These are phyloP conservation scores for Calameuta filiformis DNA, from an alignment of 2,888 invertebrate species.

Conservation along the genomic window DNA sequence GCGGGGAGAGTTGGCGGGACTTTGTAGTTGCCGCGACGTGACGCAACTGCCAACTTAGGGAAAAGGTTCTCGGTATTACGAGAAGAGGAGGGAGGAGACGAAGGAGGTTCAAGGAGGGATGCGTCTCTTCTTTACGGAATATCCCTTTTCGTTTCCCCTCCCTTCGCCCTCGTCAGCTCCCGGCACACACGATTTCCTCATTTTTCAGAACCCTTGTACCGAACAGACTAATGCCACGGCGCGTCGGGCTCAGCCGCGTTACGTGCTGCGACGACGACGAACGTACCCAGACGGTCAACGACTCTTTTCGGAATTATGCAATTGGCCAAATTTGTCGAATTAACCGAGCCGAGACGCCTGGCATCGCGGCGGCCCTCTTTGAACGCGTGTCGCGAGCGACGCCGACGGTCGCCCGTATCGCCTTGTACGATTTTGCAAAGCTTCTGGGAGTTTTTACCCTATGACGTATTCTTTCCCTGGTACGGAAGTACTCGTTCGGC, in stretches of 20 bases:
- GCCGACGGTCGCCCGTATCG: not conserved
- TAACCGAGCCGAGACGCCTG: slow-evolving; percentile 40
- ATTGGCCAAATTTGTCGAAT: slow-evolving; percentile 64
- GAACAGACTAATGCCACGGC: not conserved
- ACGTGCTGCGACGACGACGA: slow-evolving; percentile 2
- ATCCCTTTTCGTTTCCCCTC: slow-evolving; percentile 26
- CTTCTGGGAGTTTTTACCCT: no score
- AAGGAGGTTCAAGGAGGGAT: slow-evolving; percentile 17
- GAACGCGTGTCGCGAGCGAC: not conserved
- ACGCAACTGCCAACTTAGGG: slow-evolving; percentile 61
- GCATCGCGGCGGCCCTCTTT: slow-evolving; percentile 11
- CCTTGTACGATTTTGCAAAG: no score
- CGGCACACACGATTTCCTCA: not conserved
- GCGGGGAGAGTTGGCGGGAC: slow-evolving; percentile 41
- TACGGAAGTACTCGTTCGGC: not conserved
- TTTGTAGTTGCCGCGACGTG: slow-evolving; percentile 66
- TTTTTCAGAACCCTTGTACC: not conserved
- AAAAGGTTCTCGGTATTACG: slow-evolving; percentile 60
- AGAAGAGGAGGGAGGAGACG: slow-evolving; percentile 20
- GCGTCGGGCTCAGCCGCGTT: not conserved
- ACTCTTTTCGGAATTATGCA: slow-evolving; percentile 62
- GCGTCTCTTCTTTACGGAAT: slow-evolving; percentile 21
- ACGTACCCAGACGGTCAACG: slow-evolving; percentile 52
- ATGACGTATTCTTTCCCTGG: no score
- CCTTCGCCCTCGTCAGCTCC: no score